Conservation (phyloP, 2,113 vertebrate genomes). For the Sphyrna mokarran region DNA sequence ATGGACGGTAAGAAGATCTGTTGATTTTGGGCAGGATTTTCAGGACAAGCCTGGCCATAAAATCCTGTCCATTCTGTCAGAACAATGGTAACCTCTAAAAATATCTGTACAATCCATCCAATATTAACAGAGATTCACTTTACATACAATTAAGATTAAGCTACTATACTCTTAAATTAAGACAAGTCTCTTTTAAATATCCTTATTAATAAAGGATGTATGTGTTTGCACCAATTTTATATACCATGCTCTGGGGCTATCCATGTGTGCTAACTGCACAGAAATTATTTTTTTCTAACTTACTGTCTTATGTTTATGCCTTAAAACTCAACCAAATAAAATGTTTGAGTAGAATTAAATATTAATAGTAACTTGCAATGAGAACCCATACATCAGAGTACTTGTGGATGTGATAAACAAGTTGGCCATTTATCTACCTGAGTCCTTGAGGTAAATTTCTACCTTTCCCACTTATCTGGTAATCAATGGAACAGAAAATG, state of each 20-base stretch:
- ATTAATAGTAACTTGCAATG: neutral
- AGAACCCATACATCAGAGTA: neutral
- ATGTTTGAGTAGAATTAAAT: neutral
- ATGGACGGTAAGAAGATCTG: too few relatives aligned
- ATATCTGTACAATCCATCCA: neutral
- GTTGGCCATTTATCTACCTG: neutral
- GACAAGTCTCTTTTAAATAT: neutral
- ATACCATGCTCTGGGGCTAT: neutral
- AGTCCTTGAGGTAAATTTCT: neutral
- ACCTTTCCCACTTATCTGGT: neutral
- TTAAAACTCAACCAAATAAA: neutral
- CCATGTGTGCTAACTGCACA: neutral
- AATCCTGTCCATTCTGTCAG: too few relatives aligned
- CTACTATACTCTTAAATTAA: neutral
- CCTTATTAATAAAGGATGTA: neutral
- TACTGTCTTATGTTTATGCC: too few relatives aligned
- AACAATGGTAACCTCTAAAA: neutral
- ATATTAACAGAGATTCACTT: conserved; percentile 10
- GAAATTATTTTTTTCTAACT: neutral
- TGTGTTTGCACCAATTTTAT: neutral
- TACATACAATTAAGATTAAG: neutral
- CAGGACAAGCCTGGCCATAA: too few relatives aligned
- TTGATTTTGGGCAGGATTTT: too few relatives aligned
- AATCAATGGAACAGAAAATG: neutral
- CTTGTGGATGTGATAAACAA: neutral